A percentile compares a stretch with the other conserved stretches of the same genome.
Evolutionary conservation across 2,888 invertebrate genomes (phyloP).

Genomic region (Vanessa cardui): DNA sequence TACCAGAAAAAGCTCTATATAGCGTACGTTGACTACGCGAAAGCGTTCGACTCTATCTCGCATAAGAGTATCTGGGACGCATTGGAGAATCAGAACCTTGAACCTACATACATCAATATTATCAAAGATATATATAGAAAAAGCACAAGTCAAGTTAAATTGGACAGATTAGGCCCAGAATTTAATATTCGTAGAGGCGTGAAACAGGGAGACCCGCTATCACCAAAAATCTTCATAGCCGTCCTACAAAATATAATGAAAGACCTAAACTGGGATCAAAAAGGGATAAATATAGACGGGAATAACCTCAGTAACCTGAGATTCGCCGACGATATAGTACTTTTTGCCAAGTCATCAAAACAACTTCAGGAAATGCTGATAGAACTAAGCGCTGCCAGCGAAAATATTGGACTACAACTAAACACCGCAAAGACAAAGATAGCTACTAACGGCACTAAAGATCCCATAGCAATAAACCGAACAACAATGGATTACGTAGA

Average conservation of each 20-base stretch:
- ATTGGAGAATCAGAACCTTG: too few relatives aligned
- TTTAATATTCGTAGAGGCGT: conserved; percentile 11
- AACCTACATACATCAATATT: background rate
- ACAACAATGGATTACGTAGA: too few relatives aligned
- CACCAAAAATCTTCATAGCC: conserved; percentile 6
- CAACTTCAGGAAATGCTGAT: background rate
- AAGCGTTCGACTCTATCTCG: background rate
- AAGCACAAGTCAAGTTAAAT: background rate
- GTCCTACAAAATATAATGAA: conserved; percentile 12
- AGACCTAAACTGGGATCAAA: conserved; percentile 15
- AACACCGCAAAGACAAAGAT: background rate
- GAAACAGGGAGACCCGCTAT: conserved; percentile 14
- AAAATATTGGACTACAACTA: background rate
- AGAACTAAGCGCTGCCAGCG: background rate
- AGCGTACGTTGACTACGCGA: background rate
- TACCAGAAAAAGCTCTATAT: background rate
- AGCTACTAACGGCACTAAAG: background rate
- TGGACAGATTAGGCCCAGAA: background rate
- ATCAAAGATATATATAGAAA: background rate
- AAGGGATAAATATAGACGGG: conserved; percentile 26
- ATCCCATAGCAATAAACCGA: conserved; percentile 28
- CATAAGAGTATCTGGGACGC: background rate
- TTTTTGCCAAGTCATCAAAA: conserved; percentile 2
- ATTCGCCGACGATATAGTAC: conserved; percentile 32
- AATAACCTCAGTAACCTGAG: conserved; percentile 21